phyloP scores from a whole-genome alignment of 2,113 vertebrate genomes.

The Pholis gunnellus region DNA sequence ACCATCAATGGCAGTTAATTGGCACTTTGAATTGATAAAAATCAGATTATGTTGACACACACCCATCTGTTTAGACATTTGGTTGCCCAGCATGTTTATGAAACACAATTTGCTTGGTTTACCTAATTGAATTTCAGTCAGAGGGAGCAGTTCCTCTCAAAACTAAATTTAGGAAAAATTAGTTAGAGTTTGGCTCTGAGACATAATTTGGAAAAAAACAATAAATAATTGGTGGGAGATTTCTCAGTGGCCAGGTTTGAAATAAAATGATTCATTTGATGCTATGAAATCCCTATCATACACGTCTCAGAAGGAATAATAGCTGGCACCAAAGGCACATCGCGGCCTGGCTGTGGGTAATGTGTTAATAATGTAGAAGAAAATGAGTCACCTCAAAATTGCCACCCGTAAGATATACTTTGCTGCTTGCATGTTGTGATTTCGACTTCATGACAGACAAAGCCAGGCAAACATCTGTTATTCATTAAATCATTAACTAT shows the following conservation, averaged over 20 bases:
- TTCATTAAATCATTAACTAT: not conserved
- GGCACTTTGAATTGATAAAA: constrained; percentile 21
- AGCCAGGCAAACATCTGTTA: not conserved
- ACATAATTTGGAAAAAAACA: constrained; percentile 42
- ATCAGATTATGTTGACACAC: constrained; percentile 15
- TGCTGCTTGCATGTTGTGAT: not conserved
- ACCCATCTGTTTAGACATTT: constrained; percentile 32
- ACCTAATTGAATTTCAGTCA: constrained; percentile 48
- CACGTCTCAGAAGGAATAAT: constrained; percentile 39
- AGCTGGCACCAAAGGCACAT: constrained; percentile 26
- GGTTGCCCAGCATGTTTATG: constrained; percentile 37
- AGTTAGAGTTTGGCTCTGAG: constrained; percentile 44
- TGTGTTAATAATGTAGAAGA: constrained; percentile 41
- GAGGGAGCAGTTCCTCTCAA: constrained; percentile 18
- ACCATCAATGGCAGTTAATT: constrained; percentile 13
- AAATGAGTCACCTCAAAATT: constrained; percentile 17
- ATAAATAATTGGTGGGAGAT: not conserved
- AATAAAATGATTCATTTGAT: constrained; percentile 57
- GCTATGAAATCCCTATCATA: constrained; percentile 13
- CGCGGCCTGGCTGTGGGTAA: constrained; percentile 2
- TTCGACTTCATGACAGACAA: not conserved
- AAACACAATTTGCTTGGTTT: constrained; percentile 31
- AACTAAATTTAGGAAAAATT: constrained; percentile 52
- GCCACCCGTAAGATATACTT: not conserved
- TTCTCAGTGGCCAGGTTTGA: constrained; percentile 25